Base-by-base conservation (phyloP, 1,140 invertebrate genomes). In the Zaprionus lachaisei region DNA sequence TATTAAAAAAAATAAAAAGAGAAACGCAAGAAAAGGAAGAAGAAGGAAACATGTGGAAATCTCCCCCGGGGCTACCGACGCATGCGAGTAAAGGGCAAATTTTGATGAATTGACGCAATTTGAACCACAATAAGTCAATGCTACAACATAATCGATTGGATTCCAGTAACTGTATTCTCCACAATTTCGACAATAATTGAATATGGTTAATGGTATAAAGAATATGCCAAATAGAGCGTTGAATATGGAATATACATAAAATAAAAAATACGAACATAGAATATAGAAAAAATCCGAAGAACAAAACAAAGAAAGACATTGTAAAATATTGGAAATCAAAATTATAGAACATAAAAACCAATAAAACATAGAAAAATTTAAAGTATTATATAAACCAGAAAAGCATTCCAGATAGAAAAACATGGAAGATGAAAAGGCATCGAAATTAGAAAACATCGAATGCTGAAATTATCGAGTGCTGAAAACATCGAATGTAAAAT, bases 41-140 rank as follows among this genome's bases (percentile, higher is more conserved):
- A 7, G 20, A 51, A 69, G 60, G 62, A 77, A 67, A 67, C 71
- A 70, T 78, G 65, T 65, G 72, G 55, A 51, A 70, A 63, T 71
- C 34, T 61, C 22, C 20, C 72, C 47, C n/a, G 44, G 28, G 15
- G 4, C 14, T 9, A 9, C n/a, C 20, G 17, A 68, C 55, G 31
- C 20, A 37, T 47, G 49, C 31, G 62, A 51, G 24, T 34, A 63
- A 72, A 72, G 62, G 58, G 63, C 31, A 67, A 34, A 77, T 60
- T 72, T 77, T 80, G 77, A 80, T 80, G 77, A 80, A 80, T 80
- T 80, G 74, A 68, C 74, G 70, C 68, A 77, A 77, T 69, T 72
- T 72, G 38, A 72, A 34, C 69, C 26, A 65, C 72, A 74, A 74
- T 62, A 67, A 72, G 70, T 73, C 64, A 41, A 41, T 11, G 37